These are phyloP conservation scores for Druon quercuslanigerum DNA, from an alignment of 1,140 invertebrate genomes.

Conservation along the genomic window DNA sequence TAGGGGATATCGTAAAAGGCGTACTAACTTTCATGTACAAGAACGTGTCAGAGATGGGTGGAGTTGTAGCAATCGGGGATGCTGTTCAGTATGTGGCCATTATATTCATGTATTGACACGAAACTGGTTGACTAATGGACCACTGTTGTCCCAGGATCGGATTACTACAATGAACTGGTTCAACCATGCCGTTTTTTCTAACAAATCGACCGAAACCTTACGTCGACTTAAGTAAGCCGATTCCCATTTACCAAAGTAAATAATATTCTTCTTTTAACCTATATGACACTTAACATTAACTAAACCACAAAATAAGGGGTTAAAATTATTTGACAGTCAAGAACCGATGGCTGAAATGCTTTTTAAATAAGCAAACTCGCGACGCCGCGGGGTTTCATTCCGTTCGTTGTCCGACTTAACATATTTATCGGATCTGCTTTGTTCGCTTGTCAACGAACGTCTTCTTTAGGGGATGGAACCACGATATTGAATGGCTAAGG, in stretches of 20 bases:
- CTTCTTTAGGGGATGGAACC: constrained; percentile 43
- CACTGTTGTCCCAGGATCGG: constrained; percentile 73
- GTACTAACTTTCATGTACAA: background rate
- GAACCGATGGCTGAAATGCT: constrained; percentile 32
- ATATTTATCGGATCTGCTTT: constrained; percentile 55
- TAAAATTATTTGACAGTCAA: constrained; percentile 33
- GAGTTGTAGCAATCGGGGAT: constrained; percentile 47
- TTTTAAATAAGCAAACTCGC: constrained; percentile 43
- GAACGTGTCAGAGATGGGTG: background rate
- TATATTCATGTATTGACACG: constrained; percentile 76
- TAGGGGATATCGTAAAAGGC: background rate
- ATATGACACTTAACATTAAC: too few relatives aligned
- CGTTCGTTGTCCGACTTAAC: constrained; percentile 46
- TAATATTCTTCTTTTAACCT: background rate
- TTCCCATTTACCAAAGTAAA: background rate
- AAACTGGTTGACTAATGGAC: constrained; percentile 75
- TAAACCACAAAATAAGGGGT: background rate
- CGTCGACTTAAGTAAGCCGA: background rate
- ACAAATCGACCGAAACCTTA: constrained; percentile 30
- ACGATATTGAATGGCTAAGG: constrained; percentile 48
- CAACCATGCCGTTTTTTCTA: constrained; percentile 47
- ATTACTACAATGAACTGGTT: constrained; percentile 68
- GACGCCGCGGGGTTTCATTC: constrained; percentile 51
- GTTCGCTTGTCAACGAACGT: constrained; percentile 48
- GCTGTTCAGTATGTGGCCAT: constrained; percentile 64